Base-by-base conservation (phyloP, 2,888 invertebrate species). In the Aphodius granarius region DNA sequence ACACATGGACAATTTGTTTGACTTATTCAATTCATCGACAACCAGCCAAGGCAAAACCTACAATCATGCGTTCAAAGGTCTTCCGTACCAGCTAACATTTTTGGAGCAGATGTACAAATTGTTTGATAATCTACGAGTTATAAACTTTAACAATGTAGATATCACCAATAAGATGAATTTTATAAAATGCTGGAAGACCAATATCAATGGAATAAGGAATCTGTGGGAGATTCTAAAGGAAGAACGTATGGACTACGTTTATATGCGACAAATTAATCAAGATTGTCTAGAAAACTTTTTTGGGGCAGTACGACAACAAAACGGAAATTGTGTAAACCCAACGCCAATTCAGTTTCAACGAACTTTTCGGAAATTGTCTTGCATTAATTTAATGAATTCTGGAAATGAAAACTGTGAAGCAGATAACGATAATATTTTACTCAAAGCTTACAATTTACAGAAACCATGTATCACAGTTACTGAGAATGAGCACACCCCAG, bases 241-340 rank as follows among this genome's bases (percentile, higher is more conserved):
- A 4, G 15, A 64, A 5, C 16, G 64, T 5, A 17, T 64, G n/a
- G 64, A 15, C 5, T 5, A 5, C 18, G 18, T 64, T 64, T 64
- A 17, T 15, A 79, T 77, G 23, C 74, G 78, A 76, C 74, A 75
- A 71, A 17, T 76, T 23, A 81, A 80, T 76, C 82, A 77, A 74
- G 80, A 78, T 18, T 72, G 63, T 68, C 63, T 78, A 9, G 79
- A 80, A 77, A 79, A 81, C 66, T 80, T 78, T 76, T 81, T 81
- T 76, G 81, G 81, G 1, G 71, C 75, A 70, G 77, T 81, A 17
- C 23, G 78, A 19, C 72, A 76, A 62, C 77, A 76, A 74, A 63
- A 74, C 22, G 79, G 79, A 9, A 79, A 79, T 73, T 71, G 22
- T n/a, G 43, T 66, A 15, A 77, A 79, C 66, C 78, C 79, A 2